phyloP scores from a whole-genome alignment of 2,113 vertebrate genomes.

The Syngnathus scovelli region DNA sequence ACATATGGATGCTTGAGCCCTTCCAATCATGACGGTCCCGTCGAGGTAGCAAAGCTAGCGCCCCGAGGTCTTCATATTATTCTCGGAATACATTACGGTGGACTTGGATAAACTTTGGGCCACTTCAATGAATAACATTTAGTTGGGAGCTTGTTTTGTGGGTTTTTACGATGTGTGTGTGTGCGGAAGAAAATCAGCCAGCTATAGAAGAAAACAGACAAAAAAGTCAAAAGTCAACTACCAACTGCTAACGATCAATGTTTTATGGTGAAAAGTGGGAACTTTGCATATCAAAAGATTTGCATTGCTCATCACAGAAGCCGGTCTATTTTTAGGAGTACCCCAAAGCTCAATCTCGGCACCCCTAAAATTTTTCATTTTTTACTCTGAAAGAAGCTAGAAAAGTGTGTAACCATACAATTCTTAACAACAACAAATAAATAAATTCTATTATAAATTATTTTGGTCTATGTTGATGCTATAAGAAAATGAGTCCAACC shows the following conservation, averaged over 20 bases:
- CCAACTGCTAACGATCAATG: not conserved
- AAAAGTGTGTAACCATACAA: no score
- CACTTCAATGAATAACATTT: not conserved
- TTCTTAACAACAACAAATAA: no score
- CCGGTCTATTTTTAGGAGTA: no score
- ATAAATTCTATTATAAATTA: no score
- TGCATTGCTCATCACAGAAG: not conserved
- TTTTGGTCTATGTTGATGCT: no score
- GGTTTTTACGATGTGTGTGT: not conserved
- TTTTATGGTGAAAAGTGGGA: not conserved
- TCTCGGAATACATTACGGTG: not conserved
- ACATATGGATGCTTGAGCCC: conserved; percentile 41
- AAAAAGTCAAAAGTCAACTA: not conserved
- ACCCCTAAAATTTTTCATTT: no score
- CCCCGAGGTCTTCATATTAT: not conserved
- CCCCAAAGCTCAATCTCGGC: no score
- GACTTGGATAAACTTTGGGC: not conserved
- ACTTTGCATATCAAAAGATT: not conserved
- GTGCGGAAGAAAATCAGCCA: not conserved
- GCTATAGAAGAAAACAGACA: not conserved
- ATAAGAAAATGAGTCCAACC: no score
- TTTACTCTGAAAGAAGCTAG: no score
- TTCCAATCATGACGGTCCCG: conserved; percentile 41
- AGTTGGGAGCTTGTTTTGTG: not conserved
- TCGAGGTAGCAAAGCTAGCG: not conserved